Base-by-base conservation (phyloP, 2,888 invertebrate species). In the Tetramorium bicarinatum region DNA sequence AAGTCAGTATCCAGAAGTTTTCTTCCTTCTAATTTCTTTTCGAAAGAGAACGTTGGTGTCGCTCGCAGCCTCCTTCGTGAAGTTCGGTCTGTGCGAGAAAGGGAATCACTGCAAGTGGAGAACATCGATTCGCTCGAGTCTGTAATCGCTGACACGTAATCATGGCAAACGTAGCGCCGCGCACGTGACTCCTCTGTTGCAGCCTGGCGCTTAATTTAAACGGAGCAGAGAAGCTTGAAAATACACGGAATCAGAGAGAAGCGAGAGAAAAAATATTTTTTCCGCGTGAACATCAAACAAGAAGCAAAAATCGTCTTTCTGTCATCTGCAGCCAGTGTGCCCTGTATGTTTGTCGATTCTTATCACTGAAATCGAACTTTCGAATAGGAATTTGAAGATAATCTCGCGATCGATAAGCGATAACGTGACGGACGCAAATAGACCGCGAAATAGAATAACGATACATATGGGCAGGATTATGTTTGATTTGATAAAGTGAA, bases 341-440 rank as follows among this genome's bases (percentile, higher is more conserved):
- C 15, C 11, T 3, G 29, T 49, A 25, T 29, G 29, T 3, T 69
- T 6, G 3, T 15, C 38, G 2, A 44, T 66, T 2, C 3, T 41
- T 0, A 15, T 21, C 6, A 15, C 21, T 54, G 7, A 56, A 18
- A 41, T 54, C 3, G 15, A 21, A 18, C 4, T 18, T 47, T 11
- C 9, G 34, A 34, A 62, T 18, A 29, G 8, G 6, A 41, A 49
- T 38, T 75, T n/a, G 6, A 62, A 18, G 62, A 67, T 54, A 41
- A 41, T 13, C 18, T 29, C 47, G n/a, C 11, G 13, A n/a, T 29
- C n/a, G 72, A 82, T 82, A 86, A 86, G 29, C 44, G 18, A n/a
- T 21, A 76, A 85, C 41, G 9, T 72, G 52, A 38, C 18, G 9
- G 52, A 38, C 18, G 9, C 61, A 49, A 3, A 56, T 11, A 67